phyloP scores from a whole-genome alignment of 2,113 vertebrate species.

The Oreochromis aureus region DNA sequence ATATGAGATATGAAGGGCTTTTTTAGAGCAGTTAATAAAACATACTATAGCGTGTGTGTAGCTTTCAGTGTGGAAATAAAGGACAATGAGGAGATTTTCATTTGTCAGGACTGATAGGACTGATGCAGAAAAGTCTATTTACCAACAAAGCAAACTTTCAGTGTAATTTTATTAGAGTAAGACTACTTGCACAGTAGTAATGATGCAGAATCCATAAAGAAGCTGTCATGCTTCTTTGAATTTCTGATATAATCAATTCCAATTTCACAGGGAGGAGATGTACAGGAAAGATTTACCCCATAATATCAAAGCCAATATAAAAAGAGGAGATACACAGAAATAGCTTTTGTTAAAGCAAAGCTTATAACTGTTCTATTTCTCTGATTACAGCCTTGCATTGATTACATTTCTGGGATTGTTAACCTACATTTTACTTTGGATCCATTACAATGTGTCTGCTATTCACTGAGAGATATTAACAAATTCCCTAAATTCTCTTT shows the following conservation, averaged over 20 bases:
- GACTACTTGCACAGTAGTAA: background rate
- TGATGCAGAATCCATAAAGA: background rate
- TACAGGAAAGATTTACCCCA: background rate
- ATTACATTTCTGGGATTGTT: background rate
- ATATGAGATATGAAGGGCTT: background rate
- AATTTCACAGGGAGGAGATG: background rate
- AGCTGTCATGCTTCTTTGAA: background rate
- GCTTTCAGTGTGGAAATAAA: background rate
- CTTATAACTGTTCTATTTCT: background rate
- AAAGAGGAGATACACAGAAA: background rate
- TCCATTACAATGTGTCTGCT: background rate
- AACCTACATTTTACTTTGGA: background rate
- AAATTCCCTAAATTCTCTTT: constrained; percentile 33
- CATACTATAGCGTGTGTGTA: background rate
- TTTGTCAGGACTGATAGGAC: background rate
- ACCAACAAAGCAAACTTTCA: background rate
- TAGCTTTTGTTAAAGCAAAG: background rate
- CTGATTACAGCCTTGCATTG: background rate
- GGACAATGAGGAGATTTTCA: background rate
- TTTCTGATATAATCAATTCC: background rate
- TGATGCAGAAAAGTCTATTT: background rate
- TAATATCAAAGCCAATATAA: background rate
- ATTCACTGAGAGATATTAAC: background rate
- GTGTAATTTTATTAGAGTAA: background rate
- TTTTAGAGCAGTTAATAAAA: background rate